phyloP scores from a whole-genome alignment of 1,140 invertebrate species.

The Drepana arcuata region DNA sequence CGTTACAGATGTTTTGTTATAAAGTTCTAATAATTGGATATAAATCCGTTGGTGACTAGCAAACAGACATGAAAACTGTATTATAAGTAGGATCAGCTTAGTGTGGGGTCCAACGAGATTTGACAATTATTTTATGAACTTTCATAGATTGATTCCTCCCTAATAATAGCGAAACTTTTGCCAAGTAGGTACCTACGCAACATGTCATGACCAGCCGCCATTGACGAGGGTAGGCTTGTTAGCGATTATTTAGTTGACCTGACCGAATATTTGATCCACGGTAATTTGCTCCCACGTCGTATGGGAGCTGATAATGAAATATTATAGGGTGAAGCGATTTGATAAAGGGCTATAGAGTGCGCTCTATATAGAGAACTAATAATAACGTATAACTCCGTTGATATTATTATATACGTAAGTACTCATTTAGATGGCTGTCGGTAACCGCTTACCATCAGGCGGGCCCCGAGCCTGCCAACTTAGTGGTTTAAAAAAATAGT shows the following conservation, averaged over 20 bases:
- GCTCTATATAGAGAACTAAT: background rate
- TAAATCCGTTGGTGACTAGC: no score
- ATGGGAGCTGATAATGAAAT: constrained; percentile 2
- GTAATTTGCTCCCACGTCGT: constrained; percentile 25
- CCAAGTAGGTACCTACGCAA: background rate
- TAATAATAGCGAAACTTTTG: background rate
- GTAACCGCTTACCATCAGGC: no score
- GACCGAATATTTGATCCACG: constrained; percentile 29
- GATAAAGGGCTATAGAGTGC: no score
- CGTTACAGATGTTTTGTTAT: no score
- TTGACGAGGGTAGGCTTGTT: constrained; percentile 48
- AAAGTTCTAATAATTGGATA: no score
- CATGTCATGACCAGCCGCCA: constrained; percentile 22
- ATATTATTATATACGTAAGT: no score
- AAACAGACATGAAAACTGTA: no score
- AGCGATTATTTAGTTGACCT: constrained; percentile 49
- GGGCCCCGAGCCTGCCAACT: background rate
- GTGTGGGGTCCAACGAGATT: no score
- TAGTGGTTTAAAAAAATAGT: background rate
- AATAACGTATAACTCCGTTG: background rate
- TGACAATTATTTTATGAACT: background rate
- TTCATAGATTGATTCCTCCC: no score
- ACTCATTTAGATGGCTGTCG: no score
- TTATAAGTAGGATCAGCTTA: no score
- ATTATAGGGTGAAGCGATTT: no score